Conservation (phyloP, 2,113 vertebrate species). For the Isurus oxyrinchus region DNA sequence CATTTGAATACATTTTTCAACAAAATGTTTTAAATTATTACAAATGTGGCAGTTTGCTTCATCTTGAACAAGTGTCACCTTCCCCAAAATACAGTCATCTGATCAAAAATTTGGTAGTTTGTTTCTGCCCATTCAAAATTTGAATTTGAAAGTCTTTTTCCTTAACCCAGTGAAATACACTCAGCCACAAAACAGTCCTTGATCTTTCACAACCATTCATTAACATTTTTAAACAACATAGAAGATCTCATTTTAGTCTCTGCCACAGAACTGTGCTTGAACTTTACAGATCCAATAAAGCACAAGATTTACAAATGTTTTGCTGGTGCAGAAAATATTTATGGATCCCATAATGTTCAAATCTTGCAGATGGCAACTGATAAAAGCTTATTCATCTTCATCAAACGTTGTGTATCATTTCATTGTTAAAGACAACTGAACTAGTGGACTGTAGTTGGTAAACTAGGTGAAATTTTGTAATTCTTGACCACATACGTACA, state of each 20-base stretch:
- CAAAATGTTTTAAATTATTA: slow-evolving; percentile 23
- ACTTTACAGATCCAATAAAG: background rate
- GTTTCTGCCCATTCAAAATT: background rate
- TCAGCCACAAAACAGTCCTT: background rate
- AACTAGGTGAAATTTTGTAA: background rate
- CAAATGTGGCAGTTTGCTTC: background rate
- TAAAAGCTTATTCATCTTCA: background rate
- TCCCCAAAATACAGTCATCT: background rate
- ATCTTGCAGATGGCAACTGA: background rate
- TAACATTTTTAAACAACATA: background rate
- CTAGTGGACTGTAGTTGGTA: background rate
- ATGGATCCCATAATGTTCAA: background rate
- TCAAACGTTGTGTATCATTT: background rate
- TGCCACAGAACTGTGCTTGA: background rate
- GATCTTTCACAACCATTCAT: slow-evolving; percentile 26
- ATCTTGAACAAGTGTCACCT: background rate
- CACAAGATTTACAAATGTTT: background rate
- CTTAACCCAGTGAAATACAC: slow-evolving; percentile 21
- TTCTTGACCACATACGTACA: background rate
- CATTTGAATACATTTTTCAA: background rate
- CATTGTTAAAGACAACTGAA: background rate
- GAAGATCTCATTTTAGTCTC: background rate
- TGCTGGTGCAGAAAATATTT: background rate
- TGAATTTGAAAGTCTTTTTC: slow-evolving; percentile 5
- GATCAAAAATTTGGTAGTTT: background rate